phyloP scores from a whole-genome alignment of 2,797 vertebrate genomes.

The Megaceryle alcyon region DNA sequence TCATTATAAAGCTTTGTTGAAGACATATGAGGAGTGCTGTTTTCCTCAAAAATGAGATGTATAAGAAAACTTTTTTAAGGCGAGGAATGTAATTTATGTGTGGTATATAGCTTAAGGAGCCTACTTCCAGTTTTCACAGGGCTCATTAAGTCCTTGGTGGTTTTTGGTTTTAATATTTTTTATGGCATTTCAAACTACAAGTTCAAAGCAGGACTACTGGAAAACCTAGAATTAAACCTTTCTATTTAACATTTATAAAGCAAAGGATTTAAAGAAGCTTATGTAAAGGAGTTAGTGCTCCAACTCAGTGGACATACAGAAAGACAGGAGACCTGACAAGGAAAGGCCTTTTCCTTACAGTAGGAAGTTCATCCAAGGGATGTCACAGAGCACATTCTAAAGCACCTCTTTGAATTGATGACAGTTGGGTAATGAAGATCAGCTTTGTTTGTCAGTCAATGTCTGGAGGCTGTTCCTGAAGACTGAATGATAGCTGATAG shows the following conservation, averaged over 20 bases:
- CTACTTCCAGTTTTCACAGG: background rate
- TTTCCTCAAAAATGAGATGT: background rate
- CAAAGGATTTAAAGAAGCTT: background rate
- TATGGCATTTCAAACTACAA: background rate
- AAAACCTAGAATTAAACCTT: background rate
- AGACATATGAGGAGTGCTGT: background rate
- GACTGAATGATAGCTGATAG: background rate
- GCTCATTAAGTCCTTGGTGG: background rate
- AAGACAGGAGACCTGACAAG: background rate
- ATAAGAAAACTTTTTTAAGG: background rate
- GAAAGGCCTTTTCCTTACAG: background rate
- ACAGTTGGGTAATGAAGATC: background rate
- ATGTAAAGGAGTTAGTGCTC: background rate
- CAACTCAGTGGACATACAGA: background rate
- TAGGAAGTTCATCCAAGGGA: background rate
- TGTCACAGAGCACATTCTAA: background rate
- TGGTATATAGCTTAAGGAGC: background rate
- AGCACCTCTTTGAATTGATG: background rate
- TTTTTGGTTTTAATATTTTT: background rate
- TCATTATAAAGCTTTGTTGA: background rate
- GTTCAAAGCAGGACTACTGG: background rate
- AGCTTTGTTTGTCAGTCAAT: background rate
- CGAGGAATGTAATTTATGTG: fast-evolving
- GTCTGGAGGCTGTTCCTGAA: background rate
- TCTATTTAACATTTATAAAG: background rate